These are phyloP conservation scores for Episyrphus balteatus DNA, from an alignment of 1,140 invertebrate species.

Conservation along the genomic window DNA sequence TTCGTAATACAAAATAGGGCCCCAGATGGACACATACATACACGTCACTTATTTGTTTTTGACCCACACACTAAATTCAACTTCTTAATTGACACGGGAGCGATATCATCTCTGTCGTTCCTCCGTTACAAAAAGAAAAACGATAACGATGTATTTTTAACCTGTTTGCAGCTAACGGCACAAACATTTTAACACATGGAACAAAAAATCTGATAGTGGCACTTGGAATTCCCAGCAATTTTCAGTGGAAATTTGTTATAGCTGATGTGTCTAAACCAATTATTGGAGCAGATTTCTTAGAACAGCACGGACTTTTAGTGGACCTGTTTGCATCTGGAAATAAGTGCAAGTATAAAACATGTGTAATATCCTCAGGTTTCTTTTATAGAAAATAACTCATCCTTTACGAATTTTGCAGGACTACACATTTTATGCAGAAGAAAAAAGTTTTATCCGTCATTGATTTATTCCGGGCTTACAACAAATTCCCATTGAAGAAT, in stretches of 20 bases:
- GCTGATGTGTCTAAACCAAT: not conserved
- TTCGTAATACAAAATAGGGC: too few species aligned
- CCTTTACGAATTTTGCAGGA: not conserved
- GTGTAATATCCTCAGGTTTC: too few species aligned
- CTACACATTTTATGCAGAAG: not conserved
- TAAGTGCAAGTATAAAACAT: too few species aligned
- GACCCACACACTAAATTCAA: too few species aligned
- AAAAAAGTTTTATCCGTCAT: conserved; percentile 14
- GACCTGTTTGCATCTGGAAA: too few species aligned
- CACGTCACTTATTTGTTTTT: too few species aligned
- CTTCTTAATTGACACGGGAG: too few species aligned
- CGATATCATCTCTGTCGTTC: too few species aligned
- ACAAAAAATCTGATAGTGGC: not conserved
- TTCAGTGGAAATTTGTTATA: conserved; percentile 1
- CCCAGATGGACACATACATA: too few species aligned
- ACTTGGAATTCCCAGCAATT: not conserved
- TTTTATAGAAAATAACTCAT: not conserved
- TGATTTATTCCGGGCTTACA: conserved; percentile 35
- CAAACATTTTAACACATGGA: not conserved
- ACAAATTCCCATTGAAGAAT: conserved; percentile 29
- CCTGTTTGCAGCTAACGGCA: too few species aligned
- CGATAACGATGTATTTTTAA: too few species aligned
- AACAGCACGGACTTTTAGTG: not conserved
- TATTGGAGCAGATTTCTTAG: conserved; percentile 1
- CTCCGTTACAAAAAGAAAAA: too few species aligned